Evolutionary conservation across 2,888 invertebrate species (phyloP), one percentile per base, ranked within the genome.

Genomic region (Drosophila fungiperda): DNA sequence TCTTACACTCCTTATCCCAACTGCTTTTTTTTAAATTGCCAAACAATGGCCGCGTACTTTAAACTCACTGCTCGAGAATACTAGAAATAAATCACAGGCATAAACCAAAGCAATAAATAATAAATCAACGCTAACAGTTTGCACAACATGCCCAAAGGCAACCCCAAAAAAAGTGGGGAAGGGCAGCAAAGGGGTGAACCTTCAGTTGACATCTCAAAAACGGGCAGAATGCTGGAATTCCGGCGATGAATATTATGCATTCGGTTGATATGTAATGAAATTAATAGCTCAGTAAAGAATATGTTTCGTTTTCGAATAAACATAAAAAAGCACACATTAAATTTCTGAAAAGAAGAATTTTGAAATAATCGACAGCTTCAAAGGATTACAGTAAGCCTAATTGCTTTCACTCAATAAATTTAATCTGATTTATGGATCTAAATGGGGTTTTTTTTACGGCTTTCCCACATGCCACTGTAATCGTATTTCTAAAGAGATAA

Each of bases 71-170:
- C 70, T 29, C 55, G 54, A 15, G 73, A 71, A 65, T 33, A 62
- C 65, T 52, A 38, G 59, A 76, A 70, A 88, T 86, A 88, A 86
- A 86, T 88, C 87, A 86, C 78, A 62, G 75, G 29, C 80, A 73
- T 65, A 82, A 74, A 73, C 78, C 78, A 73, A 78, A 69, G 87
- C 89, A 72, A 86, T 86, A 86, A 86, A 88, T 86, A 86, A 86
- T 86, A 88, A 86, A 86, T 88, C 87, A 76, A 66, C 57, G 87
- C 81, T 70, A 76, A 82, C 84, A 73, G 84, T 87, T 89, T 81
- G 68, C 84, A 69, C 86, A 78, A 78, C 78, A 48, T 55, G 59
- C 59, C 67, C 60, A 42, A 55, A 60, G 45, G 36, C 35, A 29
- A 17, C 33, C 20, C 50, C 29, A n/a, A 3, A 5, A 38, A 12